These are phyloP conservation scores for Hydrotaea cyrtoneurina DNA, from an alignment of 2,888 invertebrate species.

Conservation along the genomic window DNA sequence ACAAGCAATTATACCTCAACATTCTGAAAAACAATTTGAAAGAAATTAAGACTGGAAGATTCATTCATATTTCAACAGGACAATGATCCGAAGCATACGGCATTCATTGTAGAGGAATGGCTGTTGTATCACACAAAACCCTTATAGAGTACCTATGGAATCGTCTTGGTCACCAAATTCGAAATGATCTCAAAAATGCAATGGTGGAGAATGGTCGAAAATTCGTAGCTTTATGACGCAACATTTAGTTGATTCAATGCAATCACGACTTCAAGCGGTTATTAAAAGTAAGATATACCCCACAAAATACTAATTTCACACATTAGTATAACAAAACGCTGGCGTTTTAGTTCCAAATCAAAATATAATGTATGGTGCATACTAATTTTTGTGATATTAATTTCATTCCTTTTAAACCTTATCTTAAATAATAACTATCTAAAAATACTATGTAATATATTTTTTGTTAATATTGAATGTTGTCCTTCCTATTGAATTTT, in stretches of 20 bases:
- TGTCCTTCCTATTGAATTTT: too few relatives aligned
- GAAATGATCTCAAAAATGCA: slow-evolving; percentile 15
- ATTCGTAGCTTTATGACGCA: slow-evolving; percentile 21
- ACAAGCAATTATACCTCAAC: too few relatives aligned
- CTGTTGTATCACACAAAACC: not conserved
- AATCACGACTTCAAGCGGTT: slow-evolving; percentile 8
- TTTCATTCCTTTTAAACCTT: not conserved
- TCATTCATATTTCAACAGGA: slow-evolving; percentile 3
- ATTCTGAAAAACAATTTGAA: not conserved
- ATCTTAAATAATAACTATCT: not conserved
- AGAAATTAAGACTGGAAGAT: not conserved
- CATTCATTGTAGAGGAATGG: not conserved
- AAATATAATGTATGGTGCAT: not conserved
- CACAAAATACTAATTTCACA: not conserved
- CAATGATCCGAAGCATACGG: slow-evolving; percentile 2
- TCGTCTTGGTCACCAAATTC: not conserved
- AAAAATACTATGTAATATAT: too few relatives aligned
- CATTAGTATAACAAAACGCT: not conserved
- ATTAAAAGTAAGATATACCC: not conserved
- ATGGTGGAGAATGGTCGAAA: slow-evolving; percentile 32
- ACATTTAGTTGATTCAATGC: not conserved
- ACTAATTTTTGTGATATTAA: slow-evolving; percentile 18
- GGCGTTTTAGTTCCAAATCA: not conserved
- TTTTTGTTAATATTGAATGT: too few relatives aligned
- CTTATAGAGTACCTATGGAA: not conserved